Percentiles rank a stretch among this genome's conserved stretches.
phyloP scores from a whole-genome alignment of 2,888 invertebrate species.

The Quadroppia sp. region DNA sequence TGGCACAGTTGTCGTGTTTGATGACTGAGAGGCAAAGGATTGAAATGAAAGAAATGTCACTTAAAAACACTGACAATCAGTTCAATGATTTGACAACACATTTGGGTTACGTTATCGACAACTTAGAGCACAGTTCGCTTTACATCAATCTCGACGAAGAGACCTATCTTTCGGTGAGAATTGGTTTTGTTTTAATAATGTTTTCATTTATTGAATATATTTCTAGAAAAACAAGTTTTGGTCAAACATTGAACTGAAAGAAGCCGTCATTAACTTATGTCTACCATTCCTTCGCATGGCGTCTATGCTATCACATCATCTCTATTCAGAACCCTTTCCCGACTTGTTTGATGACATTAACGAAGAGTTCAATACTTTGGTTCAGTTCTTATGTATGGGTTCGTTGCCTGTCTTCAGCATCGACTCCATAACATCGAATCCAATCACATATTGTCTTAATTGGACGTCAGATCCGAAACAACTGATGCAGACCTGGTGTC shows the following conservation, averaged over 20 bases:
- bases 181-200: background rate
- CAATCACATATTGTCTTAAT: conserved; percentile 12
- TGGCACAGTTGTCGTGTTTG: conserved; percentile 64
- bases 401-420: background rate
- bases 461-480: conserved; percentile 48
- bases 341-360: background rate
- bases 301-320: conserved; percentile 73
- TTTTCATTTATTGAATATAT: background rate
- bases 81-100: background rate
- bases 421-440: background rate
- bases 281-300: conserved; percentile 63
- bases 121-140: conserved; percentile 38
- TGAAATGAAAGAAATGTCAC: conserved; percentile 50
- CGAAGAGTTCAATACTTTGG: conserved; percentile 38
- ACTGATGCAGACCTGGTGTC: conserved; percentile 63
- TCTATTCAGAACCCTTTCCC: conserved; percentile 55
- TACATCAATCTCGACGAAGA: conserved; percentile 34
- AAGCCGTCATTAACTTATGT: conserved; percentile 9
- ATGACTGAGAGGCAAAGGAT: conserved; percentile 52
- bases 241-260: conserved; percentile 12
- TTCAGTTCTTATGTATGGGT: conserved; percentile 12
- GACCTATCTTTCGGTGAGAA: background rate
- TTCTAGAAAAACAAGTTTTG: conserved; percentile 6
- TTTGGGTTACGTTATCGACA: conserved; percentile 33
- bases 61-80: conserved; percentile 46